Base-by-base conservation (phyloP, 2,888 invertebrate species). In the Drosophila helvetica region DNA sequence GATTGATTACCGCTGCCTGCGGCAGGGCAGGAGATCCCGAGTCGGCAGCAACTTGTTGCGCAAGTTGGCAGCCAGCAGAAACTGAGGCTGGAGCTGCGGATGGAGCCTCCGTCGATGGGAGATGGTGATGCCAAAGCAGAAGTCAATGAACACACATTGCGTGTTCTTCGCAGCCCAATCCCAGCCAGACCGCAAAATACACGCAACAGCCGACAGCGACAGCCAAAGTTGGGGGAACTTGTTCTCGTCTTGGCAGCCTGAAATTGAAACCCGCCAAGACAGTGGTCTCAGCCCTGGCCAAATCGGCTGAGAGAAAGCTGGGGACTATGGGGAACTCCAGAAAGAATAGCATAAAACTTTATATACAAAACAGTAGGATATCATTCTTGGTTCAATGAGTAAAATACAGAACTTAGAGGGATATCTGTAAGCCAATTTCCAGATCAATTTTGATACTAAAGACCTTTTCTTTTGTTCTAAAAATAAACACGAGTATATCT, bases 91-190 rank as follows among this genome's bases (percentile, higher is more conserved):
- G 18, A 17, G 15, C 18, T 33, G 33, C 18, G 15, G 15, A 15
- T 33, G 30, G 12, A 33, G 4, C 33, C 12, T 4, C 33, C 12
- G 33, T 15, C 33, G 33, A 33, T 12, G 33, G 9, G 33, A 33
- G 33, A 33, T 15, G 33, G 33, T 33, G 33, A 33, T 33, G 33
- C 47, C 12, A 55, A 56, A 46, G 53, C 75, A 68, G 81, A 81
- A 88, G 89, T 89, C 88, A 90, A 88, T 88, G 89, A 79, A 89
- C 90, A 86, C 86, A 78, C 80, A 66, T 88, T 89, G 88, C 77
- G 74, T 79, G 85, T 77, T 89, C 78, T 86, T 69, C 71, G 55
- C 61, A 15, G 38, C 38, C 38, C 15, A 38, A 38, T 38, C 43
- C 66, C 42, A 56, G 61, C 57, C 56, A 67, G 76, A 80, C 79